Evolutionary conservation across 1,140 invertebrate genomes (phyloP).

Genomic region (Polypedilum vanderplanki): DNA sequence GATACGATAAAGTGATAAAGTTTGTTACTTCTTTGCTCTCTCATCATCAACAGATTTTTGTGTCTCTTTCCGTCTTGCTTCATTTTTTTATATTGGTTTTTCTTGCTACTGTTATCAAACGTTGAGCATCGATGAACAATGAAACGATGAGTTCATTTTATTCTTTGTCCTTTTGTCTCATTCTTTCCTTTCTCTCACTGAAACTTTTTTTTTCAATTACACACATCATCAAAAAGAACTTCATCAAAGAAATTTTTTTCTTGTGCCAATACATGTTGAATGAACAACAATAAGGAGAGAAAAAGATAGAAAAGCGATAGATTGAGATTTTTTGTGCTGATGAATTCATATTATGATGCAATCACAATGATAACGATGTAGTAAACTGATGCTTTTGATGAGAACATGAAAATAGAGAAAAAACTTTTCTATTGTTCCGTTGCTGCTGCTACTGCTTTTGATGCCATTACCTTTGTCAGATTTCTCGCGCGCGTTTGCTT

Average conservation of each 20-base stretch:
- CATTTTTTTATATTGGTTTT: not conserved
- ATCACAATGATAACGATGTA: not conserved
- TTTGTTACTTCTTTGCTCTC: not conserved
- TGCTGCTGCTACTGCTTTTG: too few relatives aligned
- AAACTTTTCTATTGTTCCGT: too few relatives aligned
- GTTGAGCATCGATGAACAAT: conserved; percentile 2
- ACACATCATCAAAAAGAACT: conserved; percentile 12
- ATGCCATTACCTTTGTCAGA: too few relatives aligned
- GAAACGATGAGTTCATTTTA: conserved; percentile 3
- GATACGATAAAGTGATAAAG: conserved; percentile 4
- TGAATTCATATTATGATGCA: conserved; percentile 10
- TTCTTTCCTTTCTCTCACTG: not conserved
- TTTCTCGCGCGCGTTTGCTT: too few relatives aligned
- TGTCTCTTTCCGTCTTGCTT: not conserved
- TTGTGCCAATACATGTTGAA: not conserved
- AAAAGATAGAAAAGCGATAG: not conserved
- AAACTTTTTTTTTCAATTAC: conserved; percentile 6
- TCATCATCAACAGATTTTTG: conserved; percentile 18
- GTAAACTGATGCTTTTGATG: not conserved
- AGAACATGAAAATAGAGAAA: not conserved
- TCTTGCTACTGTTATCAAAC: not conserved
- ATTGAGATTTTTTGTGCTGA: conserved; percentile 1
- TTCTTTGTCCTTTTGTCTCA: conserved; percentile 1
- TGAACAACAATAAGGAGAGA: not conserved
- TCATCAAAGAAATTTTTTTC: not conserved